These are phyloP conservation scores for Campoplex capitator DNA, from an alignment of 2,888 invertebrate genomes.

Conservation along the genomic window DNA sequence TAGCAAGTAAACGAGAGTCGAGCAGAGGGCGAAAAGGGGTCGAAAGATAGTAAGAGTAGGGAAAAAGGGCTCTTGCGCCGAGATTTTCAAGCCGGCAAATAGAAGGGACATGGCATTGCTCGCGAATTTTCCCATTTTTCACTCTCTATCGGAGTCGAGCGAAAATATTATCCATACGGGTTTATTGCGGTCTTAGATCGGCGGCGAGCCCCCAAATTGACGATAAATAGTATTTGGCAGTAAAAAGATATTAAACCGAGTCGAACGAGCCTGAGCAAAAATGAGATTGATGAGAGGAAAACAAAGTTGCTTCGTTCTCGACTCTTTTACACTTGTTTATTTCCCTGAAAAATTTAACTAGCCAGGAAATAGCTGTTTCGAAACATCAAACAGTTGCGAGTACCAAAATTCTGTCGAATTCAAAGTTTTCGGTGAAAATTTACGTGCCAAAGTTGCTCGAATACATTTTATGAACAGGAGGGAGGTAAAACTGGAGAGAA, in stretches of 20 bases:
- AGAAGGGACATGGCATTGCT: constrained; percentile 19
- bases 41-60: constrained; percentile 24
- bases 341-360: neutral
- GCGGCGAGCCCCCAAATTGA: neutral
- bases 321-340: neutral
- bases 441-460: neutral
- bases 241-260: neutral
- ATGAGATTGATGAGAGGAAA: neutral
- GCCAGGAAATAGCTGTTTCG: neutral
- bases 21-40: constrained; percentile 5
- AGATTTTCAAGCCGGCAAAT: constrained; percentile 6
- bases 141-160: constrained; percentile 41
- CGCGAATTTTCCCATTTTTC: constrained; percentile 49
- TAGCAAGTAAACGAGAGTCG: constrained; percentile 26
- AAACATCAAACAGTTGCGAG: neutral
- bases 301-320: neutral
- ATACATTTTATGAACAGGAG: neutral
- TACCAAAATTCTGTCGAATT: neutral
- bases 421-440: neutral
- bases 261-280: neutral
- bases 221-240: neutral
- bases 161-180: constrained; percentile 29
- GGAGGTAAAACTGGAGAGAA: neutral
- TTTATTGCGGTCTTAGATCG: neutral
- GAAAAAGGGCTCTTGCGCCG: constrained; percentile 4